Evolutionary conservation across 2,888 invertebrate species (phyloP), one percentile per base, ranked within the genome.

Genomic region (Salticus scenicus): DNA sequence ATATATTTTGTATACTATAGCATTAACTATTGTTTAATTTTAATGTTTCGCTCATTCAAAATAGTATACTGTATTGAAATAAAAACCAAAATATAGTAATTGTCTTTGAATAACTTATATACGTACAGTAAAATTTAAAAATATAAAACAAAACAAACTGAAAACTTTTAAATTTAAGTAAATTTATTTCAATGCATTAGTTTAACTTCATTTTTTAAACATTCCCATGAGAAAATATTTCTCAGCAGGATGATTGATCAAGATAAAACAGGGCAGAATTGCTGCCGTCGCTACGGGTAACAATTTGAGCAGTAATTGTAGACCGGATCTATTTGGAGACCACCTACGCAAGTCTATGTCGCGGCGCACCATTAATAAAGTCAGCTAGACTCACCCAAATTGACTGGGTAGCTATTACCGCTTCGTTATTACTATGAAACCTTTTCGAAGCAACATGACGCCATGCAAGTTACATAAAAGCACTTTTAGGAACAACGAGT

Each of bases 221-320:
- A 27, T 20, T 24, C 69, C 76, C 69, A 17, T 1, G 0, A 66
- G 5, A 20, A 66, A 31, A 17, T 1, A 8, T 30, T 24, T 24
- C 27, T 24, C 67, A 51, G 80, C 33, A 37, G 41, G 37, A 28
- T 20, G 24, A 47, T 51, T 64, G 75, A 83, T 74, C 66, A 66
- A 33, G 47, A 76, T 47, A 63, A 81, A 81, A 74, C 51, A 33
- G 12, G 41, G 17, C 51, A 12, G 51, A 47, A 75, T 75, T 63
- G 70, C 28, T 17, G 64, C 41, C 51, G 42, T 70, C 67, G 69
- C 30, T 63, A 27, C 75, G 64, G 24, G 20, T 67, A 33, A 37
- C 82, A 75, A 76, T 76, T 71, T 77, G 76, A 72, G 76, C 69
- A 37, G 66, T 83, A 83, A 83, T 83, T 83, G 83, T 66, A 41